A percentile compares a stretch with the other conserved stretches of the same genome.
Evolutionary conservation across 92 coral and sea anemone genomes (phyloP).

Genomic region (Bergia sp.): DNA sequence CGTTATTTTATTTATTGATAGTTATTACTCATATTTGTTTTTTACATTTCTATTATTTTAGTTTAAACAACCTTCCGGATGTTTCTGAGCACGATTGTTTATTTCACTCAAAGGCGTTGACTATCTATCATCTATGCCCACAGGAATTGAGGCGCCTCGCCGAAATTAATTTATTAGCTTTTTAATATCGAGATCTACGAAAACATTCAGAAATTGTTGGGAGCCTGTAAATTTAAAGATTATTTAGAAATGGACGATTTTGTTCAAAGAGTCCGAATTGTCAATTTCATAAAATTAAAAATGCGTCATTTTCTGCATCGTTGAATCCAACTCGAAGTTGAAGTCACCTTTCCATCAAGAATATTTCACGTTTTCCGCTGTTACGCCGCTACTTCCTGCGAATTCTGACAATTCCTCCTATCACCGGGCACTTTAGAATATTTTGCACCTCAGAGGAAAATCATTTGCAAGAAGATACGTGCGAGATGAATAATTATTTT

Average conservation of each 20-base stretch:
- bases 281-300: background rate
- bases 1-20: background rate
- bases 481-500: conserved; percentile 27
- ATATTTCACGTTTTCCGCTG: background rate
- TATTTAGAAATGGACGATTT: background rate
- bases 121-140: background rate
- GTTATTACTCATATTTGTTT: background rate
- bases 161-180: background rate
- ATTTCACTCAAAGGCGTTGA: conserved; percentile 25
- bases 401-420: background rate
- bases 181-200: background rate
- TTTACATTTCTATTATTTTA: background rate
- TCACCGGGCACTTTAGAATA: background rate
- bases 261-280: background rate
- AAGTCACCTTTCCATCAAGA: background rate
- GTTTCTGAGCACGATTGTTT: conserved; percentile 18
- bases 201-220: background rate
- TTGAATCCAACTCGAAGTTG: background rate
- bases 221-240: background rate
- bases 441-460: background rate
- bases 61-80: conserved; percentile 18
- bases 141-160: background rate
- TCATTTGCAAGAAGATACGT: background rate
- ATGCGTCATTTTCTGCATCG: conserved; percentile 3
- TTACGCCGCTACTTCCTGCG: background rate